Conservation (phyloP, 2,113 vertebrate genomes). For the Stercorarius parasiticus region DNA sequence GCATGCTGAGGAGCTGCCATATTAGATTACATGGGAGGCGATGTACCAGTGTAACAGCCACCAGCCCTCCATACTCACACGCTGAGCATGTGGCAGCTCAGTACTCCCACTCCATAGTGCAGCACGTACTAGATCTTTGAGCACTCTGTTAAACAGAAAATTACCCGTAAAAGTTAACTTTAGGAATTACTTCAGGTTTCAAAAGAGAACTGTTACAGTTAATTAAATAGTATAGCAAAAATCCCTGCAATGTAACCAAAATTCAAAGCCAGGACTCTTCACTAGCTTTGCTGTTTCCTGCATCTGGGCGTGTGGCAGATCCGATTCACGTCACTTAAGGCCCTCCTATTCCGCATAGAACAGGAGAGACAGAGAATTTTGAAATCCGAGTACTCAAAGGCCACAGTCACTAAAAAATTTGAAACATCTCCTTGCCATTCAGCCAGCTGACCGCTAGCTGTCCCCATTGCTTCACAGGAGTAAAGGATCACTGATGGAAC, state of each 20-base stretch:
- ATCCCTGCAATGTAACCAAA: neutral
- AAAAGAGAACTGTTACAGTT: neutral
- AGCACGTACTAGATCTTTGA: neutral
- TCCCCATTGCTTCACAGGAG: constrained; percentile 46
- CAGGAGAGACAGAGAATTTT: neutral
- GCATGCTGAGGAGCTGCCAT: neutral
- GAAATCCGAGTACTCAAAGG: neutral
- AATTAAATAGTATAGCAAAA: neutral
- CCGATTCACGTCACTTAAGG: neutral
- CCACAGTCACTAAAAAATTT: neutral
- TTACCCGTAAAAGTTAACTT: neutral
- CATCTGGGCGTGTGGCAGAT: neutral
- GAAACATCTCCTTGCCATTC: neutral
- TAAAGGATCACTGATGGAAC: fast-evolving
- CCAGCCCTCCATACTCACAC: neutral
- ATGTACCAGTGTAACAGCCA: neutral
- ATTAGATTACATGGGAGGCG: neutral
- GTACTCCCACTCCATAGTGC: neutral
- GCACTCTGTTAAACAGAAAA: neutral
- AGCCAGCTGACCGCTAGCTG: constrained; percentile 45
- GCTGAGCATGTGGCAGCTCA: neutral
- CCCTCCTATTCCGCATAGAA: fast-evolving
- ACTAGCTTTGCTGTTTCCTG: neutral
- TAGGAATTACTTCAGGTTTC: neutral
- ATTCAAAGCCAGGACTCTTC: neutral